Conservation (phyloP, 2,113 vertebrate genomes). For the Nansenia antarctica region DNA sequence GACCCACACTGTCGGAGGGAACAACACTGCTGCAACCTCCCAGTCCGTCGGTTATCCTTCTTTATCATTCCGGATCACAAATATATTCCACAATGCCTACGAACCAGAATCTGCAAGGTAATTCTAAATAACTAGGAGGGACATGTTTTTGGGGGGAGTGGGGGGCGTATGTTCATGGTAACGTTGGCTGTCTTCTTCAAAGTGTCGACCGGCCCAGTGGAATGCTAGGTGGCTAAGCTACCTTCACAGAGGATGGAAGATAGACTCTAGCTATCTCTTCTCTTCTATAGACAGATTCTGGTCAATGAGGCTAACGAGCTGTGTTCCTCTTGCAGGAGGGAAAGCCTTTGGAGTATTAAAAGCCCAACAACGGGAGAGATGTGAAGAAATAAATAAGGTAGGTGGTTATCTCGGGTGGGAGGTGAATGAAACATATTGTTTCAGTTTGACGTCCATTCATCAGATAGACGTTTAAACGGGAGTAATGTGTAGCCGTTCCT, state of each 20-base stretch:
- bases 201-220: not conserved
- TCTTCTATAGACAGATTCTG: not conserved
- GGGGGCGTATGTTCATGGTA: too few relatives aligned
- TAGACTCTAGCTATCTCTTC: slow-evolving; percentile 11
- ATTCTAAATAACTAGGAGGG: not conserved
- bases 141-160: not conserved
- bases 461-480: too few relatives aligned
- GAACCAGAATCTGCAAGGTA: slow-evolving; percentile 35
- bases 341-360: slow-evolving; percentile 85
- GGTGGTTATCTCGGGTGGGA: not conserved
- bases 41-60: not conserved
- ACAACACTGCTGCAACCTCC: not conserved
- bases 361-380: slow-evolving; percentile 81
- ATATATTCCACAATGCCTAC: slow-evolving; percentile 24
- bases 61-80: not conserved
- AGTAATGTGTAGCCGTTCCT: slow-evolving; percentile 22
- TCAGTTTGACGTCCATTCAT: too few relatives aligned
- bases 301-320: slow-evolving; percentile 15
- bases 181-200: not conserved
- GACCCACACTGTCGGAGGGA: not conserved
- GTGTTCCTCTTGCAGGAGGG: slow-evolving; percentile 76
- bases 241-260: slow-evolving; percentile 49
- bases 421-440: too few relatives aligned
- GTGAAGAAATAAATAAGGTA: slow-evolving; percentile 92
- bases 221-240: not conserved